Evolutionary conservation across 2,113 vertebrate species (phyloP).

Genomic region (Oenanthe oenanthe): DNA sequence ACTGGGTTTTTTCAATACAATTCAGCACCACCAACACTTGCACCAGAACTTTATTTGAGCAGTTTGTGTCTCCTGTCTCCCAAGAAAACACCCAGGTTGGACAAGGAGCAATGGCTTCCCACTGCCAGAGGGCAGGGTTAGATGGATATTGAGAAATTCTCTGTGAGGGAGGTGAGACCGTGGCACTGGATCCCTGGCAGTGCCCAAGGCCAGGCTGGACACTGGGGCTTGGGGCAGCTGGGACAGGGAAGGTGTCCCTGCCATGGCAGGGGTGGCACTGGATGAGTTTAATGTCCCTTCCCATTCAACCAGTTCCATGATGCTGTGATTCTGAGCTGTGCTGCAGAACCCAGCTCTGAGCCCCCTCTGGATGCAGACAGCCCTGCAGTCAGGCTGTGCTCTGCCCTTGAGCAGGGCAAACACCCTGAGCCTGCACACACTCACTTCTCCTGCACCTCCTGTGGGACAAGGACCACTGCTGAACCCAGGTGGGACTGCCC

Average conservation of each 20-base stretch:
- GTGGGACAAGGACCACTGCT: background rate
- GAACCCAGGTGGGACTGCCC: background rate
- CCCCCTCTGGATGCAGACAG: background rate
- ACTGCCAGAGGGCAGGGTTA: background rate
- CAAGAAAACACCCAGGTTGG: background rate
- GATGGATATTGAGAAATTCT: background rate
- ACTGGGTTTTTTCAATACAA: background rate
- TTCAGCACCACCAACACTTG: background rate
- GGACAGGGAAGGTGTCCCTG: background rate
- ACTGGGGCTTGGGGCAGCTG: background rate
- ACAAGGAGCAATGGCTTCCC: background rate
- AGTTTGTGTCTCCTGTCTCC: fast-evolving
- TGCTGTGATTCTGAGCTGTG: background rate
- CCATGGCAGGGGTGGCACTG: background rate
- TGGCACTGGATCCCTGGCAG: background rate
- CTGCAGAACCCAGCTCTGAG: background rate
- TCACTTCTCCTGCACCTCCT: fast-evolving
- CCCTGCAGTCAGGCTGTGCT: background rate
- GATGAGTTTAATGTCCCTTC: background rate
- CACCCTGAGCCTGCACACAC: background rate
- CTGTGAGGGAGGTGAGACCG: background rate
- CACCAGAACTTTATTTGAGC: no score
- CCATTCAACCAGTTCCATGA: background rate
- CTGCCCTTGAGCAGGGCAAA: background rate
- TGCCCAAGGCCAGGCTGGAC: fast-evolving